Evolutionary conservation across 2,797 vertebrate species (phyloP).

Genomic region (Hippopotamyrus pictus): DNA sequence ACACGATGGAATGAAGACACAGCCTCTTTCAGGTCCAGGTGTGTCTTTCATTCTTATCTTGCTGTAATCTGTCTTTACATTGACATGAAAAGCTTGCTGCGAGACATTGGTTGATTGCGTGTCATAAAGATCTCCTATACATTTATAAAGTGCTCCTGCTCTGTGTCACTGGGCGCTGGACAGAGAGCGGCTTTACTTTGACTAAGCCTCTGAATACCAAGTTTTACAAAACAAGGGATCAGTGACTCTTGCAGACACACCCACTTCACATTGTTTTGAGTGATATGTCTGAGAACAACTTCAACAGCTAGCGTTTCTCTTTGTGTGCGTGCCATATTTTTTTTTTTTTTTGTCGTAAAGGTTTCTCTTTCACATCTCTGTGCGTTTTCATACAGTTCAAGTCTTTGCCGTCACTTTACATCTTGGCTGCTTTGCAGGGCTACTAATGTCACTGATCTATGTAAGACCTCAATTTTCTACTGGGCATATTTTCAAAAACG

Average conservation of each 20-base stretch:
- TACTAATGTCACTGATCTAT: background rate
- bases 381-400: background rate
- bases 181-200: background rate
- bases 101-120: conserved; percentile 31
- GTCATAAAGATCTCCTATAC: conserved; percentile 25
- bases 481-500: background rate
- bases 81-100: conserved; percentile 20
- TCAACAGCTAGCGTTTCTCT: background rate
- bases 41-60: conserved; percentile 36
- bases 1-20: conserved; percentile 42
- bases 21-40: conserved; percentile 41
- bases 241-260: background rate
- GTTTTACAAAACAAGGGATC: background rate
- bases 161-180: background rate
- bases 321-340: background rate
- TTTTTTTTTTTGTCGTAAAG: background rate
- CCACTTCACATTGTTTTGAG: background rate
- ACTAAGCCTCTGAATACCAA: background rate
- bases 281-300: conserved; percentile 3
- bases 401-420: background rate
- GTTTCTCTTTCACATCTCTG: background rate
- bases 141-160: conserved; percentile 20
- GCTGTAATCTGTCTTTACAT: conserved; percentile 23
- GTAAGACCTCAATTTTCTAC: background rate
- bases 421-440: background rate